These are phyloP conservation scores for Matsumyia berberina DNA, from an alignment of 2,888 invertebrate genomes.

Conservation along the genomic window DNA sequence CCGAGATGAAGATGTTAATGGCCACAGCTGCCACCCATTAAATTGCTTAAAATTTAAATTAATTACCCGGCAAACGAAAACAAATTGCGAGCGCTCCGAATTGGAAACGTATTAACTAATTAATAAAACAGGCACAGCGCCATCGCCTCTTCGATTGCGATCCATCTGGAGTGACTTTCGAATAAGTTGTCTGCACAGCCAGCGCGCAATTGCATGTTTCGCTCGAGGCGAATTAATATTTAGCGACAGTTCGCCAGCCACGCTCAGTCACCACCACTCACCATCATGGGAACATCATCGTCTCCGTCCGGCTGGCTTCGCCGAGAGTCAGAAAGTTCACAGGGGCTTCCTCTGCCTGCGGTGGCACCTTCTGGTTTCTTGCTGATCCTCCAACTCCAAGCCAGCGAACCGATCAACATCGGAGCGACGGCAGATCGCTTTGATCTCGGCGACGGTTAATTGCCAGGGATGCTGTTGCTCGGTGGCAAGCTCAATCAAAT, in stretches of 20 bases:
- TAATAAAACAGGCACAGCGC: slow-evolving; percentile 39
- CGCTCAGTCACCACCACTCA: slow-evolving; percentile 2
- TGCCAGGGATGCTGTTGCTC: slow-evolving; percentile 76
- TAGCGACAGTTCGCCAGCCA: slow-evolving; percentile 60
- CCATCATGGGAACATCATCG: slow-evolving; percentile 34
- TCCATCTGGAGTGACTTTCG: slow-evolving; percentile 61
- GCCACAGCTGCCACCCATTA: slow-evolving; percentile 45
- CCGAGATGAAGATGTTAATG: slow-evolving; percentile 35
- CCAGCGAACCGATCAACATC: slow-evolving; percentile 26
- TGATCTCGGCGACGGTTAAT: slow-evolving; percentile 73
- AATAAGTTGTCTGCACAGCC: slow-evolving; percentile 50
- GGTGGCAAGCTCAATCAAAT: slow-evolving; percentile 84
- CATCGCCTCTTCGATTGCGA: slow-evolving; percentile 20
- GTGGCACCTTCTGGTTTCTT: slow-evolving; percentile 39
- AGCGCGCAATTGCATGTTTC: slow-evolving; percentile 51
- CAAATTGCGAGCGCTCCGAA: slow-evolving; percentile 38
- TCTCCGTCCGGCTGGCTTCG: slow-evolving; percentile 10
- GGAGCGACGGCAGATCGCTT: slow-evolving; percentile 53
- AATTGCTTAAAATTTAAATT: slow-evolving; percentile 65
- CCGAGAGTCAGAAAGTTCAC: slow-evolving; percentile 29
- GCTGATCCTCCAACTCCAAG: neutral
- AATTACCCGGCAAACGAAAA: slow-evolving; percentile 42
- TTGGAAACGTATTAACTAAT: slow-evolving; percentile 49
- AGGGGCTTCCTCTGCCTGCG: slow-evolving; percentile 31
- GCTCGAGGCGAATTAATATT: slow-evolving; percentile 63